Evolutionary conservation across 2,113 vertebrate species (phyloP), one percentile per base, ranked within the genome.

Genomic region (Anarrhichthys ocellatus): DNA sequence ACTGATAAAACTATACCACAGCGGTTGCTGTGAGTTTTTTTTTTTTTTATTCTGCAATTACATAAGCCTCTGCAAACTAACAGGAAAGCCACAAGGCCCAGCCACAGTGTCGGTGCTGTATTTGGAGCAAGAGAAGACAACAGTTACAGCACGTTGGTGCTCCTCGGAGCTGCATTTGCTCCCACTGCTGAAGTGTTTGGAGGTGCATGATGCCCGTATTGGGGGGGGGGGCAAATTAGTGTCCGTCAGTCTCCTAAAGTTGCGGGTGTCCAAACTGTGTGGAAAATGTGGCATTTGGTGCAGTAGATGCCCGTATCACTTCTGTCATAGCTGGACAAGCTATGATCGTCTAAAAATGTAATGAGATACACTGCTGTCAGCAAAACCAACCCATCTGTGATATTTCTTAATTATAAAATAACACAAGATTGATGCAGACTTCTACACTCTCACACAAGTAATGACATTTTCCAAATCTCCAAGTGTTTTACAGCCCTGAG

Each of bases 11-110:
- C 27, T n/a, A 56, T 17, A 71, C 78, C 9, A 40, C 76, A 79
- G 80, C 14, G 38, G 62, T 20, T 66, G 54, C 42, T 80, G 52
- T 68, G 42, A 36, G 64, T n/a, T n/a, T n/a, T n/a, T n/a, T 27
- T 29, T 29, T 20, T 62, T 73, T 66, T 24, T 50, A 9, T 58
- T 71, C 58, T 29, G 40, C 5, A 61, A 76, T 83, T 81, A 81
- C 73, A 82, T 68, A 78, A 84, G 48, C 58, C 50, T 75, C 74
- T 74, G 79, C 85, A 88, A 82, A 83, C 77, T 56, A 73, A 80
- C 58, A 86, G 32, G 42, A 85, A 89, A 76, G 78, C 72, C 61
- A 52, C 74, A 40, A 14, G 48, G 73, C 40, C 65, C 29, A n/a
- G 52, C 52, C 52, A n/a, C 2, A 5, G 76, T 42, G 71, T 59